Evolutionary conservation across 2,888 invertebrate genomes (phyloP), one percentile per base, ranked within the genome.

Genomic region (Oasisia sp.): DNA sequence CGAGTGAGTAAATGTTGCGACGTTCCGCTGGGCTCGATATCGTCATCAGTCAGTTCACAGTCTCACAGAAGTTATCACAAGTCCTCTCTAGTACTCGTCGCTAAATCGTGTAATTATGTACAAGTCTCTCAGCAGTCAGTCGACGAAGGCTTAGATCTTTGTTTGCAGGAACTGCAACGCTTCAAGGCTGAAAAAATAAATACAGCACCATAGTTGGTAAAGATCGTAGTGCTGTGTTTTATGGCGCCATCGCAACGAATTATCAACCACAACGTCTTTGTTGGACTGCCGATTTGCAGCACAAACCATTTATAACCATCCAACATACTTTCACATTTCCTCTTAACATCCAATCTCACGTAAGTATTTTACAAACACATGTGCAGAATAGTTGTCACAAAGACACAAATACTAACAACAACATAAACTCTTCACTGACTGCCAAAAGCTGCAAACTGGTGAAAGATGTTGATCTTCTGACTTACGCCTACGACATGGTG

Each of bases 41-140:
- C 27, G 19, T 74, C 27, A 74, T 27, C 74, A 19, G 74, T 27
- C 74, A 74, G 7, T 74, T 74, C 74, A 74, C 74, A 19, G 27
- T 74, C 74, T 74, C 74, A 74, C 74, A 74, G 74, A 74, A 74
- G 74, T n/a, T 74, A 74, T 74, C 74, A 74, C 74, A 74, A 19
- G 19, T 74, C 27, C 74, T 74, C 74, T 27, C 50, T 74, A 74
- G 19, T 74, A 74, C 74, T 74, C 74, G 74, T 74, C 74, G 27
- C 74, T 74, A 74, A 74, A 19, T 19, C 74, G 74, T 74, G 74
- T 74, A 74, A 74, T 74, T 74, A 74, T 74, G 74, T 74, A 74
- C 74, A 74, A 74, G n/a, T 74, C 19, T 74, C 74, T 74, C 74
- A 27, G 74, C 74, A 74, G 74, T 74, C 74, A 74, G n/a, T 74